Evolutionary conservation across 2,797 vertebrate species (phyloP).

Genomic region (Cossypha dichroa): DNA sequence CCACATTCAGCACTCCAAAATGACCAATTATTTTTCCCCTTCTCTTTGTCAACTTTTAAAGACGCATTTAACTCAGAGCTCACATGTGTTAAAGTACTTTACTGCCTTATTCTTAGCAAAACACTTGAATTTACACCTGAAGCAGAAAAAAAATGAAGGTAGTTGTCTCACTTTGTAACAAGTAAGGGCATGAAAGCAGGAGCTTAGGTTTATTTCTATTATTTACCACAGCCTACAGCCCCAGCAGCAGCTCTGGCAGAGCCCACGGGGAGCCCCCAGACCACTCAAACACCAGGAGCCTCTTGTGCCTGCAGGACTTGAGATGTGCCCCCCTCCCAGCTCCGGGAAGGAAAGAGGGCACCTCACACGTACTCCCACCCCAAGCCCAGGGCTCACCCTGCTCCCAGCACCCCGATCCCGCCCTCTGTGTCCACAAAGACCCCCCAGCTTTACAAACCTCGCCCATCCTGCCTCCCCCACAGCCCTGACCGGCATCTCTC

Average conservation of each 20-base stretch:
- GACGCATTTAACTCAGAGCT: fast-evolving
- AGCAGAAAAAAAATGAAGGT: fast-evolving
- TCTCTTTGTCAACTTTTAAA: background rate
- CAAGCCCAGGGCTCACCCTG: background rate
- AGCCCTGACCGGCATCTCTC: background rate
- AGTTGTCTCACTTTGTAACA: background rate
- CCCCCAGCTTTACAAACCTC: background rate
- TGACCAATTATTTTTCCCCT: fast-evolving
- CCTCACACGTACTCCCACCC: background rate
- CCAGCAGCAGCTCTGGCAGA: background rate
- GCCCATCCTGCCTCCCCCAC: background rate
- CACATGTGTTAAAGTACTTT: fast-evolving
- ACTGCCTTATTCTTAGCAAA: background rate
- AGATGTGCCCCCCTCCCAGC: fast-evolving
- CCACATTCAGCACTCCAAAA: background rate
- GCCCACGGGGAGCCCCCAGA: fast-evolving
- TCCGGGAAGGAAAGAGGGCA: background rate
- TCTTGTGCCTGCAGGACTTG: background rate
- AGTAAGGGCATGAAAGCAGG: fast-evolving
- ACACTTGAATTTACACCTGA: background rate
- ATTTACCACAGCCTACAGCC: background rate
- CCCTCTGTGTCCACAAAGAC: background rate
- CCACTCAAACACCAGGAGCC: background rate
- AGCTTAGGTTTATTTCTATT: fast-evolving
- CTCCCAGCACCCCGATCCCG: background rate